Conservation (phyloP, 2,113 vertebrate species). For the Vireo altiloquus region DNA sequence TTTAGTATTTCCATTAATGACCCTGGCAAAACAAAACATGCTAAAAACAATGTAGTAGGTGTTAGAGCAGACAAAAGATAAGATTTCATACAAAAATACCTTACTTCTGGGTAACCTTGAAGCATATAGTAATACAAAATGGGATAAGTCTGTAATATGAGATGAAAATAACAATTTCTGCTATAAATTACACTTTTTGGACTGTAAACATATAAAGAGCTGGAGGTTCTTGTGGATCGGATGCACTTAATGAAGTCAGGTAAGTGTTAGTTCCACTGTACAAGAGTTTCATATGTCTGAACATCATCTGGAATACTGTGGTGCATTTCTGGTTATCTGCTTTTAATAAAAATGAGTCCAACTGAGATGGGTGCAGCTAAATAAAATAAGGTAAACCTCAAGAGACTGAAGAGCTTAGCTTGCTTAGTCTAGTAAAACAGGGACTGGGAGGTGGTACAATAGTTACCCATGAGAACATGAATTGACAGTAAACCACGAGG, state of each 20-base stretch:
- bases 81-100: neutral
- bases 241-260: neutral
- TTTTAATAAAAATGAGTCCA: neutral
- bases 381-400: neutral
- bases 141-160: neutral
- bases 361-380: neutral
- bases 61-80: neutral
- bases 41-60: neutral
- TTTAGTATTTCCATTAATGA: neutral
- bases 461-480: neutral
- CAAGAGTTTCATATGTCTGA: neutral
- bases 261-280: neutral
- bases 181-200: neutral
- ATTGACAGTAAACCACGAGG: neutral
- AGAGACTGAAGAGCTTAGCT: neutral
- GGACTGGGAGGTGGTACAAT: neutral
- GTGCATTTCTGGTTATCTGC: neutral
- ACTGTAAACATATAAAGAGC: neutral
- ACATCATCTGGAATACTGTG: neutral
- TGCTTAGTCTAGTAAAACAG: neutral
- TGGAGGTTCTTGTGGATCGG: neutral
- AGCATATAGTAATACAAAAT: neutral
- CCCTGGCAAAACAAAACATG: neutral
- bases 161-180: neutral
- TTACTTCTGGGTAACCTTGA: neutral